Base-by-base conservation (phyloP, 2,888 invertebrate genomes). In the Notodonta dromedarius region DNA sequence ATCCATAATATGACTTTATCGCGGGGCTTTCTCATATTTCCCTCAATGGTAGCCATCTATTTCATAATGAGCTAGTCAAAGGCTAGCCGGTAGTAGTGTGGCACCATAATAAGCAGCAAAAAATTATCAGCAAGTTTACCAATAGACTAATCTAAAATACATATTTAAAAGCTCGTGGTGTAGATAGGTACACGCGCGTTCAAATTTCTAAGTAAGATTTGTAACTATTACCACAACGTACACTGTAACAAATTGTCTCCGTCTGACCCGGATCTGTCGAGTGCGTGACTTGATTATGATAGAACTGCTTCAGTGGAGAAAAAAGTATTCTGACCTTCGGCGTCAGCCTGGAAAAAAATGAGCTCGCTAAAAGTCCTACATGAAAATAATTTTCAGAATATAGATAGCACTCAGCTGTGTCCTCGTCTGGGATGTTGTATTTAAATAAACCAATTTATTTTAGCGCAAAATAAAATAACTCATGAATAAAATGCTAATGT, bases 1-100 rank as follows among this genome's bases (percentile, higher is more conserved):
- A 83, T 86, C 79, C 77, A 79, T 85, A 86, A 85, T 88, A 87
- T 74, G 84, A 86, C 84, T 89, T 91, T 90, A 90, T 90, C 86
- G 83, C 57, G 61, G 80, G 82, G 68, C 78, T 79, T 77, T 78
- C 80, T 86, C 83, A 89, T 87, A 89, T 89, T 88, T 86, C 77
- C 77, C 77, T 73, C 84, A 87, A 89, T 90, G 24, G 24, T 24
- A 24, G 24, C 24, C 24, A 24, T 24, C 24, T 1, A 24, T 24
- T 24, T 24, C 24, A 24, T 24, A 24, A 24, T 24, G 24, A 2
- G 24, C 24, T 24, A 24, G 24, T 24, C 24, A 24, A 24, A 24
- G 24, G 24, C 24, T 24, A 24, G 24, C 24, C 24, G 24, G 24
- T 24, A 24, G 2, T 24, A 24, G 24, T 24, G 24, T 24, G 24